Base-by-base conservation (phyloP, 2,888 invertebrate species). In the Torymus aiolomorphi region DNA sequence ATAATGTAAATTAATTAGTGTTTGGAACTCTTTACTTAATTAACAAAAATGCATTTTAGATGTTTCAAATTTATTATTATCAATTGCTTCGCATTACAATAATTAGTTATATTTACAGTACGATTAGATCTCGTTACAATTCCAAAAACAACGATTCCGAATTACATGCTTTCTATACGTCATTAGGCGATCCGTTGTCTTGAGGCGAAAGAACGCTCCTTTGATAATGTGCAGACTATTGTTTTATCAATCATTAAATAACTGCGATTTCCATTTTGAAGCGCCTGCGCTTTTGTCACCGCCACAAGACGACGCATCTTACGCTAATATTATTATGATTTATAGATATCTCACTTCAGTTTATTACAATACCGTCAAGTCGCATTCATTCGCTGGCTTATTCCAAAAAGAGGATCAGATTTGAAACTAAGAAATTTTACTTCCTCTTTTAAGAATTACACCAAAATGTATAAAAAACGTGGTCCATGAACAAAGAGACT, bases 81-180 rank as follows among this genome's bases (percentile, higher is more conserved):
- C 42, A 81, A 71, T 66, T 81, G 81, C 51, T 71, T 82, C 57
- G 76, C 81, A 82, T 81, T 82, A 82, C 81, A 82, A 82, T 77
- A 78, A 78, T 80, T 78, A 78, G 71, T 79, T 67, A 70, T 81
- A 81, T 82, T 73, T 82, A 82, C 82, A 82, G 62, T 76, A 76
- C 51, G 49, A 78, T 76, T 73, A 78, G 62, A 78, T 78, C 75
- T 82, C 20, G 63, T 80, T 78, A 79, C 63, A 79, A 62, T 78
- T 76, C 52, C 62, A 76, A 79, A 77, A 67, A 74, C 73, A 76
- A 72, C 18, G 63, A 73, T 72, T 57, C 78, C 65, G 70, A 80
- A 82, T 82, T 74, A 66, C 71, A 78, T 31, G 18, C 66, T 49
- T 62, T 76, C 69, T 63, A 73, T 61, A 76, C 56, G 76, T 76